Base-by-base conservation (phyloP, 2,113 vertebrate genomes). In the Pachypanchax playfairii region DNA sequence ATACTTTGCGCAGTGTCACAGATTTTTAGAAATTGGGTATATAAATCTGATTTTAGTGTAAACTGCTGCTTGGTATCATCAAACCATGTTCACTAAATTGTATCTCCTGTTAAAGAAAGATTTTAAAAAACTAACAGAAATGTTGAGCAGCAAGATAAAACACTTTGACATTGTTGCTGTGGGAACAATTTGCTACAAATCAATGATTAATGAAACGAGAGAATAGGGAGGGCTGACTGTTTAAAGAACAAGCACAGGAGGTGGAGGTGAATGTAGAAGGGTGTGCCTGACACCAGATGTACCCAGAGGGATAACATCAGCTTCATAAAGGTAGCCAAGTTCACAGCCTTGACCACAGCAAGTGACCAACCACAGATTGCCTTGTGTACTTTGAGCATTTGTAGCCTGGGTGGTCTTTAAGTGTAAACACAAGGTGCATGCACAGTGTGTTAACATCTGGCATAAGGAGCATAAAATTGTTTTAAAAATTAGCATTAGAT, bases 351-450 rank as follows among this genome's bases (percentile, higher is more conserved):
- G 91, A 90, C 87, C 80, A 65, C 68, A 77, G 79, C 65, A 76
- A 85, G 80, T 43, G 75, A 73, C 81, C 69, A 63, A 39, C 69
- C 65, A 62, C 63, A 72, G 65, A 71, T 73, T 64, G 59, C 38
- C 28, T 38, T 42, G 77, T 46, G 33, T 67, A 66, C 63, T 75
- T 77, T 73, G 77, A 70, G 70, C 76, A 63, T 60, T 58, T 82
- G 79, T 72, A 60, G 59, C 74, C 54, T 90, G 90, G 92, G 91
- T 93, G 92, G 90, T 91, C 92, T 55, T 22, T 56, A 73, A 75
- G 21, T 22, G 59, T 26, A 62, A 65, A 73, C 54, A 64, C 65
- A 72, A 41, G 41, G 55, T 38, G n/a, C n/a, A n/a, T n/a, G n/a
- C n/a, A n/a, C 36, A 65, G 8, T 15, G 20, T 13, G 49, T 51